Evolutionary conservation across 1,140 invertebrate species (phyloP).

Genomic region (Papilio helenus): DNA sequence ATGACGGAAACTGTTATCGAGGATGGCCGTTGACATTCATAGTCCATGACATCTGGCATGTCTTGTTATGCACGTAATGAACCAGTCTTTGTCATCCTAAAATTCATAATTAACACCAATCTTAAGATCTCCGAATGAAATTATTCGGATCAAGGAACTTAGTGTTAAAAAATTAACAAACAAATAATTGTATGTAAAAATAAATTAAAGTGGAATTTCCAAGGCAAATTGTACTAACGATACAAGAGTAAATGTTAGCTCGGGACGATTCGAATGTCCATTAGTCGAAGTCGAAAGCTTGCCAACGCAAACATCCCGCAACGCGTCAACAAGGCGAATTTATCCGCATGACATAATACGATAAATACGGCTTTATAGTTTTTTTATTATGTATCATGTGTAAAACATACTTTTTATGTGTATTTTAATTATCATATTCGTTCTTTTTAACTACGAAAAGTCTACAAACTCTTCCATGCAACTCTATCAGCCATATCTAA

Average conservation of each 20-base stretch:
- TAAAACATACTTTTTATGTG: background rate
- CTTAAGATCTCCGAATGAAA: too few relatives aligned
- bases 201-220: background rate
- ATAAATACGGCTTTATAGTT: background rate
- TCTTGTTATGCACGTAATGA: too few relatives aligned
- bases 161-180: background rate
- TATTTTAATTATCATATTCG: background rate
- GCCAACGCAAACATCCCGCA: background rate
- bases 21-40: background rate
- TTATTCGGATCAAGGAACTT: background rate
- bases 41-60: background rate
- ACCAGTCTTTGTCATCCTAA: too few relatives aligned
- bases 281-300: background rate
- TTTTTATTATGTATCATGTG: background rate
- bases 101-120: too few relatives aligned
- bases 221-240: background rate
- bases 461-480: too few relatives aligned
- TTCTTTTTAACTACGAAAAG: background rate
- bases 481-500: background rate
- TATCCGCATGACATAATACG: background rate
- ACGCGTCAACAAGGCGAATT: conserved; percentile 7
- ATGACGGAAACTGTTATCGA: background rate
- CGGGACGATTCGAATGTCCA: conserved; percentile 10
- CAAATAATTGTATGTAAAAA: background rate
- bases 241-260: conserved; percentile 19